Evolutionary conservation across 2,113 vertebrate genomes (phyloP).

Genomic region (Macrotus californicus): DNA sequence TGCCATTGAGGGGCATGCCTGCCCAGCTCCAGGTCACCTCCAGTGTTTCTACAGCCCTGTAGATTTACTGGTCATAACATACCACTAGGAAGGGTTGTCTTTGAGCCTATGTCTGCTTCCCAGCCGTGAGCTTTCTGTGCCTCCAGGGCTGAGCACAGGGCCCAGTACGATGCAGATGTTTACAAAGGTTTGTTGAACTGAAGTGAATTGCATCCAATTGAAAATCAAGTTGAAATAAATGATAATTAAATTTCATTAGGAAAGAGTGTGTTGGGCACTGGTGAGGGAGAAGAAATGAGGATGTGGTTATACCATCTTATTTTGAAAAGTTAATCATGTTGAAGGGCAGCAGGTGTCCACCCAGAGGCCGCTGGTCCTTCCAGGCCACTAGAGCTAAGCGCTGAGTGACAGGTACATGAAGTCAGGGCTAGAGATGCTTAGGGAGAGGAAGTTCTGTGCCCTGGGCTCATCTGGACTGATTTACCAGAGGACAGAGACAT

Average conservation of each 20-base stretch:
- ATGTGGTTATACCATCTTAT: background rate
- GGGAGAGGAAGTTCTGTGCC: background rate
- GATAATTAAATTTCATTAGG: background rate
- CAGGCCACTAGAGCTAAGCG: background rate
- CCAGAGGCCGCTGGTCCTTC: background rate
- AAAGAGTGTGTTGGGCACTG: background rate
- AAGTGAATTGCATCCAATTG: background rate
- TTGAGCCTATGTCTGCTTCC: background rate
- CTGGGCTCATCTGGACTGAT: background rate
- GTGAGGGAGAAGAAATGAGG: background rate
- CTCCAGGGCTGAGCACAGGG: background rate
- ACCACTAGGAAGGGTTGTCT: background rate
- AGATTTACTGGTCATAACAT: fast-evolving
- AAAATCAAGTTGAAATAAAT: constrained; percentile 43
- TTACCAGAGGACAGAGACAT: background rate
- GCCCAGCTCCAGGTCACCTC: background rate
- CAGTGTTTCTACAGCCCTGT: background rate
- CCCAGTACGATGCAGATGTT: background rate
- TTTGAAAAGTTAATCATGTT: background rate
- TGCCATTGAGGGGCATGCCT: background rate
- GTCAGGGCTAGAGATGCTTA: background rate
- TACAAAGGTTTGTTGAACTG: background rate
- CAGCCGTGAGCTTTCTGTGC: background rate
- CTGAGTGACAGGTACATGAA: background rate
- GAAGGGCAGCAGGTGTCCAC: background rate